Evolutionary conservation across 1,140 invertebrate genomes (phyloP), one percentile per base, ranked within the genome.

Genomic region (Tenebrio molitor): DNA sequence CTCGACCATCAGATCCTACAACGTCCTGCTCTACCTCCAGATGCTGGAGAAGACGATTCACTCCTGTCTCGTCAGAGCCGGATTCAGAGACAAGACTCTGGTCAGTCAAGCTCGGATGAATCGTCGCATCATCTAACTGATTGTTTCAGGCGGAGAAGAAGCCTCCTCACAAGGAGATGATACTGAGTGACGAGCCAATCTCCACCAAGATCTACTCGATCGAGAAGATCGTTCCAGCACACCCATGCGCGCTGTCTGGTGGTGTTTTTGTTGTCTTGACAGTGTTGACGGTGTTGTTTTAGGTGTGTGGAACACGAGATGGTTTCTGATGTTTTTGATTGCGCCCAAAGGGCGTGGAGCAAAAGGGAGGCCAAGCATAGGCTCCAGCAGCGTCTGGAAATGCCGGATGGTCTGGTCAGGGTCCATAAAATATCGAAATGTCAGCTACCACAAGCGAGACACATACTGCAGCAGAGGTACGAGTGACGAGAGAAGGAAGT

Each of bases 21-120:
- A 93, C 81, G 90, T 91, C 0, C 88, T 91, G 76, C 84, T 93
- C 0, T 92, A 91, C 77, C 85, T 93, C 72, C 89, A 91, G 69
- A 88, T 92, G 1, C 87, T 94, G 36, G 91, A 93, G 72, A 88
- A 89, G 39, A 75, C 65, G 34, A 74, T 82, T 7, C 75, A 76
- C 21, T 83, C 88, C 2, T 85, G 88, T 77, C 85, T 90, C 2
- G 84, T 85, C 63, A 85, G 84, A 19, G 85, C 88, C 5, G 84
- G 87, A 64, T 87, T 74, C 33, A 80, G 77, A 67, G 80, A 82
- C 50, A 71, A 19, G 33, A 29, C 33, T 65, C 36, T 1, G 44
- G 62, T 39, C 8, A 14, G 25, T 67, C 21, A 42, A 39, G 67
- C 29, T 58, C 4, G 3, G n/a, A n/a, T n/a, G n/a, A n/a, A n/a